Evolutionary conservation across 2,797 vertebrate genomes (phyloP).

Genomic region (Microctenopoma steveboyesi): DNA sequence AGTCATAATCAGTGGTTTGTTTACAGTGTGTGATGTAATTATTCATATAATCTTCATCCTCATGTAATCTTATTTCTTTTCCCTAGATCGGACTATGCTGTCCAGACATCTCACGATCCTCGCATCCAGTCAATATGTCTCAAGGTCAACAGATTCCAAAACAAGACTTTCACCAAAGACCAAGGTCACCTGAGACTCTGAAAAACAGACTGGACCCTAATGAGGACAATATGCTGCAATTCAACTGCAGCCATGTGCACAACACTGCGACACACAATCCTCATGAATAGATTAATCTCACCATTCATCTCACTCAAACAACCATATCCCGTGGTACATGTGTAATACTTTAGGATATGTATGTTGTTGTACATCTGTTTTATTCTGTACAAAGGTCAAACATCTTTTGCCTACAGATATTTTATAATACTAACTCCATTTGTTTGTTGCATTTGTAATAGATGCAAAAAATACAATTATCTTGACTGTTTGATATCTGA

Average conservation of each 20-base stretch:
- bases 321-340: no score
- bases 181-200: neutral
- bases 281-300: neutral
- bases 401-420: constrained; percentile 15
- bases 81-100: constrained; percentile 60
- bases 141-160: constrained; percentile 2
- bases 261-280: neutral
- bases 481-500: constrained; percentile 10
- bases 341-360: neutral
- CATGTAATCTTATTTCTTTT: neutral
- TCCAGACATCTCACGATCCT: constrained; percentile 69
- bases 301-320: neutral
- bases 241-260: neutral
- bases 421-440: constrained; percentile 1
- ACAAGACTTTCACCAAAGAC: neutral
- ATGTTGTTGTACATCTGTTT: neutral
- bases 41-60: neutral
- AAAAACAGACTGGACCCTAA: neutral
- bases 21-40: neutral
- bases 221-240: neutral
- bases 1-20: no score
- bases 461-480: neutral
- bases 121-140: constrained; percentile 11
- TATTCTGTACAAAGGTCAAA: constrained; percentile 7
- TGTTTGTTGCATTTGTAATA: neutral